Conservation (phyloP, 2,888 invertebrate species). For the Dryobota labecula region DNA sequence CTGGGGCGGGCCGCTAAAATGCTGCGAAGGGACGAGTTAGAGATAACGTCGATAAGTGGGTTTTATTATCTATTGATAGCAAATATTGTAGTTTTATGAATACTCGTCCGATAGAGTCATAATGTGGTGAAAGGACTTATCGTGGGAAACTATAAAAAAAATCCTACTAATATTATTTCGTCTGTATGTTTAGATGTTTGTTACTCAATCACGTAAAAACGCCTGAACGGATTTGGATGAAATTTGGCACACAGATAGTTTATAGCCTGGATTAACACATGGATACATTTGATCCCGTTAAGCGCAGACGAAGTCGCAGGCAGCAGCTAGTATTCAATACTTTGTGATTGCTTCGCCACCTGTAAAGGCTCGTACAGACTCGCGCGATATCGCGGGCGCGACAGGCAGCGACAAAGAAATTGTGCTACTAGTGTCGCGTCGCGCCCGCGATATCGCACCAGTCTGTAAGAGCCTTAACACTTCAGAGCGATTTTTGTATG, state of each 20-base stretch:
- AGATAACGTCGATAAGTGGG: constrained; percentile 45
- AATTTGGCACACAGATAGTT: neutral
- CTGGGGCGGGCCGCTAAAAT: constrained; percentile 49
- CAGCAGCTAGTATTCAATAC: neutral
- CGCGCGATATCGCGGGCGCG: too few relatives aligned
- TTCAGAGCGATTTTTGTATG: neutral
- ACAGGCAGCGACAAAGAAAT: too few relatives aligned
- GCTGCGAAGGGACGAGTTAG: constrained; percentile 29
- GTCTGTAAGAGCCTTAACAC: too few relatives aligned
- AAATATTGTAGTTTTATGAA: constrained; percentile 24
- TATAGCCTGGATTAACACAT: neutral
- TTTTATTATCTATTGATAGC: constrained; percentile 51
- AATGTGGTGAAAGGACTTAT: neutral
- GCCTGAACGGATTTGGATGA: neutral
- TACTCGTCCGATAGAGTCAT: neutral
- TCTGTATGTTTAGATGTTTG: neutral
- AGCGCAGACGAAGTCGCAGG: neutral
- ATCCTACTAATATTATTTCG: too few relatives aligned
- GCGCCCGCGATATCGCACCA: too few relatives aligned
- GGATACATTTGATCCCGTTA: neutral
- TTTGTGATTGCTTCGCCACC: neutral
- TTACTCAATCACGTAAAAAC: neutral
- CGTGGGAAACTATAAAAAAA: neutral
- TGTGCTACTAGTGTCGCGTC: too few relatives aligned
- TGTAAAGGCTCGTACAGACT: too few relatives aligned